Conservation (phyloP, 2,888 invertebrate species). For the Monoplex corrugatus region DNA sequence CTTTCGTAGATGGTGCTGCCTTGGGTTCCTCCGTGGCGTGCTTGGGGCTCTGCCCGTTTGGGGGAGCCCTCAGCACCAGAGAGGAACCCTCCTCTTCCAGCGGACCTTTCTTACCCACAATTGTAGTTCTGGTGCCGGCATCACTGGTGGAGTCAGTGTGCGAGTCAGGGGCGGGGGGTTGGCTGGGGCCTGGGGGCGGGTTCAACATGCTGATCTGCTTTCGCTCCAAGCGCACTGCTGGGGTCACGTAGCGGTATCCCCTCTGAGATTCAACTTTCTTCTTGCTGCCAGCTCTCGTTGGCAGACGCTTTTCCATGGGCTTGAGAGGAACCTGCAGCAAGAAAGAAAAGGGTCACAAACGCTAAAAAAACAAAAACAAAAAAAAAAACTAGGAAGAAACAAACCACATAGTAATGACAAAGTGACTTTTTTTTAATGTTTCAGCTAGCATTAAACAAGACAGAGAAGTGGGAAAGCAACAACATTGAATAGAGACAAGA, state of each 20-base stretch:
- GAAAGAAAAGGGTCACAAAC: neutral
- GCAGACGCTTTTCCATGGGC: conserved; percentile 60
- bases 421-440: neutral
- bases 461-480: neutral
- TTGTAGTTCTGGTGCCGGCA: conserved; percentile 56
- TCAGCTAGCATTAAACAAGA: neutral
- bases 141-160: conserved; percentile 43
- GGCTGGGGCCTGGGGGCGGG: conserved; percentile 57
- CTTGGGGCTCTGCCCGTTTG: conserved; percentile 48
- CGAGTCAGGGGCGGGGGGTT: conserved; percentile 43
- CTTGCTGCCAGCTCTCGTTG: conserved; percentile 63
- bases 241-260: conserved; percentile 67
- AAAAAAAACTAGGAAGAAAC: neutral
- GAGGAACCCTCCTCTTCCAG: conserved; percentile 62
- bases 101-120: conserved; percentile 72
- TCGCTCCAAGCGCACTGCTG: conserved; percentile 71
- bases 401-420: neutral
- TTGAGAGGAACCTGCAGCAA: neutral
- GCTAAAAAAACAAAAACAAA: neutral
- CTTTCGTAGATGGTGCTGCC: neutral
- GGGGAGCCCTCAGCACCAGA: conserved; percentile 17
- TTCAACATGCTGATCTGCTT: conserved; percentile 70
- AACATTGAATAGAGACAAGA: too few species aligned
- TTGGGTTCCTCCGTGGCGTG: conserved; percentile 13
- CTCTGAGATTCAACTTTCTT: conserved; percentile 64